Base-by-base conservation (phyloP, 2,797 vertebrate species). In the Halcyon chelicuti region DNA sequence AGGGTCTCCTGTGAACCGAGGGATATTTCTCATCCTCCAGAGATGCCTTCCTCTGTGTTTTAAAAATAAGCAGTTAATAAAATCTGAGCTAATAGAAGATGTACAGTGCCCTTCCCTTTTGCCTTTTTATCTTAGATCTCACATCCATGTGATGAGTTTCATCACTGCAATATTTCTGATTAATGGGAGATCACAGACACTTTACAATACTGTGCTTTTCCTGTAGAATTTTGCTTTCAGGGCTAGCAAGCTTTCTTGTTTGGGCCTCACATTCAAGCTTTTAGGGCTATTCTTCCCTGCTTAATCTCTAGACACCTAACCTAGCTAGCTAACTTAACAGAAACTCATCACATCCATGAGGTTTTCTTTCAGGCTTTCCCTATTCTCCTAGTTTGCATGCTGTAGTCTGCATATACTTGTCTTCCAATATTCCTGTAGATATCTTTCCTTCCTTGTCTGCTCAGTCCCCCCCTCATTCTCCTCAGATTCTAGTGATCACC, bases 341-440 rank as follows among this genome's bases (percentile, higher is more conserved):
- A 37, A 37, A 37, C 37, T 37, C 37, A 37, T 29, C 23, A 23
- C 1, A 0, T 63, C 63, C 51, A 3, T 15, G 40, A 73, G 42
- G 14, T 66, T 40, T 22, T 70, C 2, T 0, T 23, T 63, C 55
- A 54, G 40, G 12, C 25, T 80, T 68, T 83, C 46, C 20, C 14
- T 60, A 0, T 52, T 83, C 44, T 79, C 1, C 0, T 25, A 17
- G 23, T 65, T 82, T 49, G 1, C 17, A 2, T 25, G 9, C 61
- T 54, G 31, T 63, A 3, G 5, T 47, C 31, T 58, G 12, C 3
- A 2, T 57, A 12, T 11, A 3, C 54, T 78, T 88, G 51, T 70
- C 46, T 84, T 81, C 22, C 28, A 37, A 1, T 40, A 0, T 51
- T 84, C 42, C 51, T 61, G 17, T 33, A 29, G 46, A 15, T 42